These are phyloP conservation scores for Knipowitschia caucasica DNA, from an alignment of 2,797 vertebrate species.

Conservation along the genomic window DNA sequence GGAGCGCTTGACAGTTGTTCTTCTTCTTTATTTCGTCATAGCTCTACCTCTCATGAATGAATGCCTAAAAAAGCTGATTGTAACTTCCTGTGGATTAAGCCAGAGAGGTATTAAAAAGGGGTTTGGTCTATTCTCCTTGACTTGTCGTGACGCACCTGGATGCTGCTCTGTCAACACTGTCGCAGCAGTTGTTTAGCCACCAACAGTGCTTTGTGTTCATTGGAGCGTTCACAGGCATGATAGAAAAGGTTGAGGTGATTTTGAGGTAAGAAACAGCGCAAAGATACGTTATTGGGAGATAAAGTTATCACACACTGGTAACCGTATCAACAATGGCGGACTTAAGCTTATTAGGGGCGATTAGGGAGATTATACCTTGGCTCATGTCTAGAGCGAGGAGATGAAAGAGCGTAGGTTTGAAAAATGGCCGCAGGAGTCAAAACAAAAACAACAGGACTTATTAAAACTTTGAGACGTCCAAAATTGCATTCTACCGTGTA, in stretches of 20 bases:
- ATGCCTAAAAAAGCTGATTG: slow-evolving; percentile 17
- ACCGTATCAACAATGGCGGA: slow-evolving; percentile 61
- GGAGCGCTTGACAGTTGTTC: too few species aligned
- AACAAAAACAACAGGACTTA: neutral
- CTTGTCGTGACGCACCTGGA: slow-evolving; percentile 56
- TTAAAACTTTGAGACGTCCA: neutral
- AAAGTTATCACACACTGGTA: slow-evolving; percentile 49
- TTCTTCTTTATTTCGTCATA: neutral
- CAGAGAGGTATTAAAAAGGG: slow-evolving; percentile 42
- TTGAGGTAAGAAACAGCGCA: slow-evolving; percentile 6
- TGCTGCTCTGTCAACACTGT: slow-evolving; percentile 58
- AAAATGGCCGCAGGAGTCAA: slow-evolving; percentile 1
- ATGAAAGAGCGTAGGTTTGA: slow-evolving; percentile 45
- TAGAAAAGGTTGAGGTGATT: slow-evolving; percentile 21
- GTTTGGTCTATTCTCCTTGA: slow-evolving; percentile 46
- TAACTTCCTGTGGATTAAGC: slow-evolving; percentile 32
- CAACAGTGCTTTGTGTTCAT: slow-evolving; percentile 52
- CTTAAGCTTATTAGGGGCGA: slow-evolving; percentile 68
- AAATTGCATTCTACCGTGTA: neutral
- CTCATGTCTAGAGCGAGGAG: slow-evolving; percentile 47
- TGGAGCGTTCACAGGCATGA: slow-evolving; percentile 13
- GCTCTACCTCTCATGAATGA: neutral
- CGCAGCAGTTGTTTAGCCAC: slow-evolving; percentile 53
- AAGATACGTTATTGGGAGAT: slow-evolving; percentile 37
- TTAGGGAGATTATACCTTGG: slow-evolving; percentile 59